A percentile compares a stretch with the other conserved stretches of the same genome.
Conservation (phyloP, 2,888 invertebrate species). For the Dasypolia templi region DNA sequence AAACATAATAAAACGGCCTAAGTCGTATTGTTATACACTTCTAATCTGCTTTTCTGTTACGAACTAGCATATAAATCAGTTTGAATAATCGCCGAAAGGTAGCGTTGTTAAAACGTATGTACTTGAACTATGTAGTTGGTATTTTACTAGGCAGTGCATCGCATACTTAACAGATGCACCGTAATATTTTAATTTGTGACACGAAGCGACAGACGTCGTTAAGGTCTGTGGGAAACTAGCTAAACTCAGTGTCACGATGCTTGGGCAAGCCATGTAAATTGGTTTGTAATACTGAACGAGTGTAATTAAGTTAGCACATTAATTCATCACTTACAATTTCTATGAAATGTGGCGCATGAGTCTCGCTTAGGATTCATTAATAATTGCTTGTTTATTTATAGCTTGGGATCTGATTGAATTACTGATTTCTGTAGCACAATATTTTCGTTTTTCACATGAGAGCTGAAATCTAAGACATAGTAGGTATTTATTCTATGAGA, state of each 20-base stretch:
- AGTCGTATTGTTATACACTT: constrained; percentile 59
- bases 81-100: constrained; percentile 80
- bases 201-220: constrained; percentile 69
- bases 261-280: constrained; percentile 64
- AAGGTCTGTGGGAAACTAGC: constrained; percentile 72
- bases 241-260: constrained; percentile 71
- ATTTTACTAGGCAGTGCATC: constrained; percentile 72
- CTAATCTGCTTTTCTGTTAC: constrained; percentile 69
- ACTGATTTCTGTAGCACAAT: constrained; percentile 4
- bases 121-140: constrained; percentile 56
- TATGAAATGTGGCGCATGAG: constrained; percentile 58
- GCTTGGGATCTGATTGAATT: constrained; percentile 4
- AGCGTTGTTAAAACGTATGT: constrained; percentile 68
- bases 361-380: constrained; percentile 16
- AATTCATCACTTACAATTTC: constrained; percentile 67
- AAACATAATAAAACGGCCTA: constrained; percentile 53
- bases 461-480: background rate
- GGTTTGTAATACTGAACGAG: constrained; percentile 60
- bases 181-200: constrained; percentile 85
- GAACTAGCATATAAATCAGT: constrained; percentile 77
- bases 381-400: constrained; percentile 10
- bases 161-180: constrained; percentile 82
- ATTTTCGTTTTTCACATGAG: background rate
- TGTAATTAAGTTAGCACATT: constrained; percentile 63
- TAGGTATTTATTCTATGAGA: background rate